These are phyloP conservation scores for Monarcha castaneiventris DNA, from an alignment of 2,113 vertebrate genomes.

Conservation along the genomic window DNA sequence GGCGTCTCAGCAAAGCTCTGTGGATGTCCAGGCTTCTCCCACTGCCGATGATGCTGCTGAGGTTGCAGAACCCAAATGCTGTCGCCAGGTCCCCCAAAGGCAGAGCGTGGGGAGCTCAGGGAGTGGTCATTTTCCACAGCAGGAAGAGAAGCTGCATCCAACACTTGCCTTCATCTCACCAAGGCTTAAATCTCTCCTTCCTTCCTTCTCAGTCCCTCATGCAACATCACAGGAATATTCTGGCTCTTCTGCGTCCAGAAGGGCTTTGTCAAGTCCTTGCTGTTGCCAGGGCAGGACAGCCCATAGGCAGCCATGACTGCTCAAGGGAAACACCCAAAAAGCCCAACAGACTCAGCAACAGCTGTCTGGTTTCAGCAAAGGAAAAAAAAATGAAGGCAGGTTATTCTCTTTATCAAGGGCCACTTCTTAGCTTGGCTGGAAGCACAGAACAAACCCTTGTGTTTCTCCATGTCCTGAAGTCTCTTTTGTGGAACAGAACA, in stretches of 20 bases:
- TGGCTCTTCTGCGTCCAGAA: background rate
- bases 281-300: background rate
- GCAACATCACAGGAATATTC: background rate
- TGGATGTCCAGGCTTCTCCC: background rate
- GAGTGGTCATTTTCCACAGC: background rate
- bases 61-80: fast-evolving
- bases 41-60: background rate
- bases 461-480: background rate
- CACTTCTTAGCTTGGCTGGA: background rate
- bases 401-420: background rate
- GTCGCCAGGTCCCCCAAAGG: fast-evolving
- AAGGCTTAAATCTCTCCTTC: background rate
- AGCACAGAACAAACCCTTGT: background rate
- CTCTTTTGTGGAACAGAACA: background rate
- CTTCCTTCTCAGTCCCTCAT: background rate
- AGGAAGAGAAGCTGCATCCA: background rate
- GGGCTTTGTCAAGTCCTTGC: background rate
- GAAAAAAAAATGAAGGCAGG: background rate
- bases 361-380: background rate
- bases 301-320: fast-evolving
- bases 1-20: background rate
- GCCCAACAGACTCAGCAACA: background rate
- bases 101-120: background rate
- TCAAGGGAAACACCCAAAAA: background rate
- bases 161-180: fast-evolving